Evolutionary conservation across 2,888 invertebrate species (phyloP), one percentile per base, ranked within the genome.

Genomic region (Agriopis leucophaearia): DNA sequence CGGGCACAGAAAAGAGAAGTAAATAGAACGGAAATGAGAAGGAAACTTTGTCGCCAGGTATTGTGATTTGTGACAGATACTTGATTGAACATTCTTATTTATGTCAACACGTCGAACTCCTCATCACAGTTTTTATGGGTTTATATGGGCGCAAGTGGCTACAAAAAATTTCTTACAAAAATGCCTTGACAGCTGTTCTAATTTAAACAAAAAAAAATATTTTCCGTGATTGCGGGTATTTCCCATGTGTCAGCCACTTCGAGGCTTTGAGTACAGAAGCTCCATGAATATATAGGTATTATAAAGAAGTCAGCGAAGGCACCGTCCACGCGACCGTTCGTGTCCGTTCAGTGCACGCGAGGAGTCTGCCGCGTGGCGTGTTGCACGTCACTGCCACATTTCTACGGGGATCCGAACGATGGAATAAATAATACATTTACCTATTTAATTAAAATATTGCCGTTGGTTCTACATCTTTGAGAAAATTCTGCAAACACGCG

Each of bases 341-440:
- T 69, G 68, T 54, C 55, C 38, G 48, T 15, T 51, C 16, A 35
- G 10, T 9, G 16, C 65, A 69, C 65, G 65, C 65, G 58, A 69
- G 27, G 44, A 0, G 13, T 13, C 57, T 35, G 10, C 36, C 74
- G 74, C 70, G 36, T 81, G 59, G 81, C 81, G 86, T 87, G 87
- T 70, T 54, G 66, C 87, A 85, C 86, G 85, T 78, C 80, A 85
- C 78, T 77, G 82, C 76, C 84, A 81, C 84, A 84, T 84, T 83
- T 81, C 67, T 45, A 35, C 18, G 44, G 60, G 57, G 61, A 66
- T 57, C 80, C 74, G 70, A 68, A 72, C 71, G 65, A 70, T 36
- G 35, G 73, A 69, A 69, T 71, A 72, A 73, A 67, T 66, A 69
- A 69, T 72, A 64, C 66, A 73, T 74, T 77, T 59, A 40, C 59